Percentiles rank a stretch among this genome's conserved stretches.
Conservation (phyloP, 92 coral and sea anemone genomes). For the Palythoa grandiflora region DNA sequence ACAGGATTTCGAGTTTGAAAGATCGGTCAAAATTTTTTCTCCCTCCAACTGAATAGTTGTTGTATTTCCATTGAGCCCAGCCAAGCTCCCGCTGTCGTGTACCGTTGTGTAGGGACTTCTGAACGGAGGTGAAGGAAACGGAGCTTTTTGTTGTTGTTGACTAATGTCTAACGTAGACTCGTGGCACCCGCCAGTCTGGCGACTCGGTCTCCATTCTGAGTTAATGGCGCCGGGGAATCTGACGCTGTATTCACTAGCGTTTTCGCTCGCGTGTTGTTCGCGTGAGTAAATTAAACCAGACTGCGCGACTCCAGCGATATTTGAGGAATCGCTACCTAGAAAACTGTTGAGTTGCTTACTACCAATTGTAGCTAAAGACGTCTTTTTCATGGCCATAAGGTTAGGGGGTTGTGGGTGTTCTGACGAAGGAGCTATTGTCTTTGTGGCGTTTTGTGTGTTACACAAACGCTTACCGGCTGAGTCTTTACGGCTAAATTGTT, state of each 20-base stretch:
- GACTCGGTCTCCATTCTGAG: conserved; percentile 37
- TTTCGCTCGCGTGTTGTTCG: conserved; percentile 58
- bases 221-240: conserved; percentile 37
- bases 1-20: conserved; percentile 11
- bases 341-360: conserved; percentile 43
- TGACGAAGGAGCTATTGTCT: conserved; percentile 14
- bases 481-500: conserved; percentile 65
- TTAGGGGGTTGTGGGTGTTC: conserved; percentile 16
- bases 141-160: conserved; percentile 45
- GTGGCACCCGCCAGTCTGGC: conserved; percentile 53
- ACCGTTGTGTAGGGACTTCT: conserved; percentile 42
- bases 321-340: conserved; percentile 25
- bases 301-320: conserved; percentile 87
- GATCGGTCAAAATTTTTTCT: conserved; percentile 25
- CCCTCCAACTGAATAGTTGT: conserved; percentile 5
- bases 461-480: conserved; percentile 3
- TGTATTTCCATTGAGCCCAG: conserved; percentile 34
- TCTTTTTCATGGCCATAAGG: conserved; percentile 22
- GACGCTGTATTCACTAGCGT: conserved; percentile 29
- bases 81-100: conserved; percentile 47
- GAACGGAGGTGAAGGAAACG: conserved; percentile 43
- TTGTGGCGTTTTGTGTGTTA: conserved; percentile 12
- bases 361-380: conserved; percentile 19
- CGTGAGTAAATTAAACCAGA: conserved; percentile 83
- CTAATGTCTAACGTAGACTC: conserved; percentile 44